A percentile compares a stretch with the other conserved stretches of the same genome.
These are phyloP conservation scores for Globia sparganii DNA, from an alignment of 2,888 invertebrate genomes.

Conservation along the genomic window DNA sequence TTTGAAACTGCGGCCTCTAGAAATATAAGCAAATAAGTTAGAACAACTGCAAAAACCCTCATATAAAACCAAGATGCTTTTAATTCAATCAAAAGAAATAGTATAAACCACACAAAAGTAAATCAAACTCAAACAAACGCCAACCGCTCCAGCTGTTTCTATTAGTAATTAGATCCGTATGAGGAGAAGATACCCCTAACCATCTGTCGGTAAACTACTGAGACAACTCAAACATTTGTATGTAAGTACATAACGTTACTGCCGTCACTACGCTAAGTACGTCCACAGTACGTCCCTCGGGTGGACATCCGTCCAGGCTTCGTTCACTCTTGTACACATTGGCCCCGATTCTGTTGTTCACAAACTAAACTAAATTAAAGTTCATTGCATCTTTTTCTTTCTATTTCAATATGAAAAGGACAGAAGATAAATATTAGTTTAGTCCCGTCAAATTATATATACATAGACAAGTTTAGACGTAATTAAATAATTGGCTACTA, in stretches of 20 bases:
- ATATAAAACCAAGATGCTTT: background rate
- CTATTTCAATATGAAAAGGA: too few relatives aligned
- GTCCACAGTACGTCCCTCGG: constrained; percentile 21
- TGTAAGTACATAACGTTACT: constrained; percentile 12
- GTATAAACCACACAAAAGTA: background rate
- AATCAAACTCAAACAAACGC: constrained; percentile 20
- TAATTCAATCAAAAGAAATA: constrained; percentile 25
- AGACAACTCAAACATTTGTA: constrained; percentile 47
- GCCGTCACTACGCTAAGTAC: constrained; percentile 1
- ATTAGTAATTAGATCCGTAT: constrained; percentile 65
- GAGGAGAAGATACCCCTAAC: constrained; percentile 49
- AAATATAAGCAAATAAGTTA: background rate
- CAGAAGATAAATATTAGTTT: too few relatives aligned
- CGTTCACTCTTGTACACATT: background rate
- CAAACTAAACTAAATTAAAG: too few relatives aligned
- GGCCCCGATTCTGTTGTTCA: too few relatives aligned
- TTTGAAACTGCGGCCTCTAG: background rate
- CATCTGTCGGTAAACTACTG: constrained; percentile 57
- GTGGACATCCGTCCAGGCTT: constrained; percentile 12
- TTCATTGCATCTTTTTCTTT: too few relatives aligned
- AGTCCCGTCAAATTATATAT: too few relatives aligned
- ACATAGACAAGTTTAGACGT: too few relatives aligned
- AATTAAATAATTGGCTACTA: too few relatives aligned
- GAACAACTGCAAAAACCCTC: background rate
- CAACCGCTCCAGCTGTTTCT: constrained; percentile 54